These are phyloP conservation scores for Netelia melanura DNA, from an alignment of 2,888 invertebrate species.

Conservation along the genomic window DNA sequence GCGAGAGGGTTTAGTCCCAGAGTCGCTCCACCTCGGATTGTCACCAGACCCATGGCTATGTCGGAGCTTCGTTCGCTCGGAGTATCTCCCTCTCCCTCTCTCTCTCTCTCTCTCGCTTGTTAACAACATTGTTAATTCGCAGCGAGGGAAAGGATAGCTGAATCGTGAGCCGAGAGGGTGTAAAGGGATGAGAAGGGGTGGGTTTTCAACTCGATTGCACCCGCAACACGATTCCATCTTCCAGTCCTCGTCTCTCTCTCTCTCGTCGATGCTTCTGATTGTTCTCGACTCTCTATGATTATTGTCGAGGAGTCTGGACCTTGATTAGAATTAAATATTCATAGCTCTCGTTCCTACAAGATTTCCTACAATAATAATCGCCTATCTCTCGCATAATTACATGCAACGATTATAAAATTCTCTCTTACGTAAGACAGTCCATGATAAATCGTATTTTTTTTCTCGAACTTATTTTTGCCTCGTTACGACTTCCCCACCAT, in stretches of 20 bases:
- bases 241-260: conserved; percentile 5
- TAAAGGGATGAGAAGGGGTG: conserved; percentile 23
- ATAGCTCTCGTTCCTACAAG: conserved; percentile 34
- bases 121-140: conserved; percentile 82
- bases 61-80: conserved; percentile 10
- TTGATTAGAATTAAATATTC: conserved; percentile 67
- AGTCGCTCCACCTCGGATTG: conserved; percentile 63
- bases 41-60: conserved; percentile 58
- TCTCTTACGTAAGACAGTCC: neutral
- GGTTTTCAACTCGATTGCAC: conserved; percentile 59
- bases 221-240: conserved; percentile 52
- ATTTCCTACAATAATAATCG: conserved; percentile 14
- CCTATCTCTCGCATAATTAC: conserved; percentile 23
- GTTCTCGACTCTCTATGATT: conserved; percentile 39
- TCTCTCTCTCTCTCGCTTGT: conserved; percentile 73
- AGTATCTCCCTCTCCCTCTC: conserved; percentile 22
- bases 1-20: conserved; percentile 52
- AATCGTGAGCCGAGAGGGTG: conserved; percentile 9
- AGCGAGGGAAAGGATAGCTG: conserved; percentile 45
- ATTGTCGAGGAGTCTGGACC: conserved; percentile 65
- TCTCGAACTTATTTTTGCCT: neutral
- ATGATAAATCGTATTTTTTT: neutral
- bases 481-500: neutral
- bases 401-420: conserved; percentile 29
- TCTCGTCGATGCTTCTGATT: conserved; percentile 65